Evolutionary conservation across 2,888 invertebrate species (phyloP).

Genomic region (Nebria brevicollis): DNA sequence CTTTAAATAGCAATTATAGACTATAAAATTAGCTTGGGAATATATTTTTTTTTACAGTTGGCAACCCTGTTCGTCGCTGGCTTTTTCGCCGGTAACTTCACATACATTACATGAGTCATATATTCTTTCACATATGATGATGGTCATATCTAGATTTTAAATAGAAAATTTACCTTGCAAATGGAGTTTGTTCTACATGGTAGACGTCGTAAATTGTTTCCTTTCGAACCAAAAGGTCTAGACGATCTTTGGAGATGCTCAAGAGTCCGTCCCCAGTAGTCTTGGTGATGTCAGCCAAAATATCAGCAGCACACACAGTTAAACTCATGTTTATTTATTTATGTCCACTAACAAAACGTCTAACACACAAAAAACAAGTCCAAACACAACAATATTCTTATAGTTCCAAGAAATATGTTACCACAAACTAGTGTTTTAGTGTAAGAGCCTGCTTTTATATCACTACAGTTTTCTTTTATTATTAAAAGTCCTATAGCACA

Average conservation of each 20-base stretch:
- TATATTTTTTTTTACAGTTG: too few species aligned
- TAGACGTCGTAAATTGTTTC: constrained; percentile 81
- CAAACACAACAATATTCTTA: constrained; percentile 18
- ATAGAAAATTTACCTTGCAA: constrained; percentile 76
- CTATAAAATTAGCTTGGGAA: too few species aligned
- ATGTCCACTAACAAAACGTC: constrained; percentile 7
- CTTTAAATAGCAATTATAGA: too few species aligned
- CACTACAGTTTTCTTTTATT: neutral
- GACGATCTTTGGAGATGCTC: constrained; percentile 75
- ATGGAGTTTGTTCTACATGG: constrained; percentile 84
- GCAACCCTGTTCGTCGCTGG: too few species aligned
- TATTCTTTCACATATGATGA: too few species aligned
- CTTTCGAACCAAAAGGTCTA: constrained; percentile 75
- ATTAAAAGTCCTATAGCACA: constrained; percentile 17
- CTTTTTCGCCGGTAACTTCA: too few species aligned
- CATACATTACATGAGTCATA: too few species aligned
- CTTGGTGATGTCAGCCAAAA: constrained; percentile 66
- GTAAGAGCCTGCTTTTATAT: neutral
- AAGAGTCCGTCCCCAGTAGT: constrained; percentile 77
- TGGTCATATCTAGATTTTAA: constrained; percentile 6
- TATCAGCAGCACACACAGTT: constrained; percentile 68
- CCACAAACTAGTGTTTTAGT: constrained; percentile 15
- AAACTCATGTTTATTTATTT: constrained; percentile 61
- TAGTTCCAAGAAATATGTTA: neutral
- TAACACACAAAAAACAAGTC: neutral